Percentiles rank a stretch among this genome's conserved stretches.
Evolutionary conservation across 2,888 invertebrate genomes (phyloP).

Genomic region (Mactromeris polynyma): DNA sequence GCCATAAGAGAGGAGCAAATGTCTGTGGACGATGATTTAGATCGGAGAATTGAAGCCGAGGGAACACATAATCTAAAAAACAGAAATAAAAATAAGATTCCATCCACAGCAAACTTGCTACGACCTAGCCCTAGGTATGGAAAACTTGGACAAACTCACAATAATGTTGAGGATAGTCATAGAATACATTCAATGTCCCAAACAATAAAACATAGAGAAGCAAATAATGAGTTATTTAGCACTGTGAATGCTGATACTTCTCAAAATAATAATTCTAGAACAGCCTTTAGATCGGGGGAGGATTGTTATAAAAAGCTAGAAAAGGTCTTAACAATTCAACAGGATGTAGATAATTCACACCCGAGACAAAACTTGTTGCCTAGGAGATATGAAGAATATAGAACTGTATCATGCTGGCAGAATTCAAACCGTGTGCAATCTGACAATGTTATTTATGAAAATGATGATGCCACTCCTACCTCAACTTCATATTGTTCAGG

Average conservation of each 20-base stretch:
- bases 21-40: conserved; percentile 60
- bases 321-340: background rate
- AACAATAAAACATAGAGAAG: background rate
- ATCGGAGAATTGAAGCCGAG: conserved; percentile 30
- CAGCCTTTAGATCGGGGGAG: background rate
- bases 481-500: background rate
- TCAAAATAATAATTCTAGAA: background rate
- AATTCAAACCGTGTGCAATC: background rate
- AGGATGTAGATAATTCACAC: background rate
- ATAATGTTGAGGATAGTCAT: background rate
- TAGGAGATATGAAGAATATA: background rate
- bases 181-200: background rate
- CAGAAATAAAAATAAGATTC: background rate
- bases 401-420: background rate
- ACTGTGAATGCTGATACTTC: background rate
- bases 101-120: background rate
- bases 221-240: background rate
- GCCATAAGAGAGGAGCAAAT: conserved; percentile 63
- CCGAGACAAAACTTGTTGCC: background rate
- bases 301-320: background rate
- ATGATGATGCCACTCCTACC: background rate
- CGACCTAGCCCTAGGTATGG: conserved; percentile 44
- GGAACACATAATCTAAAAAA: background rate
- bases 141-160: background rate
- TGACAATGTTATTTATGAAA: background rate